Evolutionary conservation across 1,140 invertebrate species (phyloP).

Genomic region (Oncopodura yosiiana): DNA sequence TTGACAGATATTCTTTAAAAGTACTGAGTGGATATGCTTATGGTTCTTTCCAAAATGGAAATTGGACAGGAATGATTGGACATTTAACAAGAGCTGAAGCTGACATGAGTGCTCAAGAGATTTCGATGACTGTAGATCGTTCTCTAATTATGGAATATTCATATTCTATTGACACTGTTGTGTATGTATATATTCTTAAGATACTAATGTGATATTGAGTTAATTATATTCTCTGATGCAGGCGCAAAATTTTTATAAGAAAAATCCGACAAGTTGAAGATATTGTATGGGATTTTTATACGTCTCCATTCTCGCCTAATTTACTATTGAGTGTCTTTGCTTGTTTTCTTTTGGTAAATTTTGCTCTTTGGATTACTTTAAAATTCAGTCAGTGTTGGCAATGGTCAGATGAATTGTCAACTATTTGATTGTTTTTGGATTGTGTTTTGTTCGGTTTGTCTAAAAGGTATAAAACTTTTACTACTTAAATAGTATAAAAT

Average conservation of each 20-base stretch:
- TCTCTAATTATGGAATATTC: not conserved
- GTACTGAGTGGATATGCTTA: constrained; percentile 10
- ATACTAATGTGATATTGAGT: no score
- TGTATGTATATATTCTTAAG: not conserved
- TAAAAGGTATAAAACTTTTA: not conserved
- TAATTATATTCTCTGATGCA: no score
- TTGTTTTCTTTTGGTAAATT: not conserved
- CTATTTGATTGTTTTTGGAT: constrained; percentile 1
- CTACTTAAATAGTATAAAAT: not conserved
- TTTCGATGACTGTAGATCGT: constrained; percentile 1
- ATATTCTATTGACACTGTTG: constrained; percentile 2
- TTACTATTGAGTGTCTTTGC: not conserved
- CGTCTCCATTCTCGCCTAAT: not conserved
- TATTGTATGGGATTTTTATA: constrained; percentile 3
- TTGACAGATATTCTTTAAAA: not conserved
- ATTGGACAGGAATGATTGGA: constrained; percentile 10
- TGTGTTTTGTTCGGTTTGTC: constrained; percentile 7
- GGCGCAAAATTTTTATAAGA: constrained; percentile 7
- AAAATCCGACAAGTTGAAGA: not conserved
- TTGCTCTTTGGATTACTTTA: not conserved
- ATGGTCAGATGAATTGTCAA: not conserved
- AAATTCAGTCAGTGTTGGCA: not conserved
- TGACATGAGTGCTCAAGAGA: constrained; percentile 4
- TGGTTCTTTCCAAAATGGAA: constrained; percentile 6
- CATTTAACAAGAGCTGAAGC: constrained; percentile 1